These are phyloP conservation scores for Lamproptera curius DNA, from an alignment of 2,888 invertebrate genomes.

Conservation along the genomic window DNA sequence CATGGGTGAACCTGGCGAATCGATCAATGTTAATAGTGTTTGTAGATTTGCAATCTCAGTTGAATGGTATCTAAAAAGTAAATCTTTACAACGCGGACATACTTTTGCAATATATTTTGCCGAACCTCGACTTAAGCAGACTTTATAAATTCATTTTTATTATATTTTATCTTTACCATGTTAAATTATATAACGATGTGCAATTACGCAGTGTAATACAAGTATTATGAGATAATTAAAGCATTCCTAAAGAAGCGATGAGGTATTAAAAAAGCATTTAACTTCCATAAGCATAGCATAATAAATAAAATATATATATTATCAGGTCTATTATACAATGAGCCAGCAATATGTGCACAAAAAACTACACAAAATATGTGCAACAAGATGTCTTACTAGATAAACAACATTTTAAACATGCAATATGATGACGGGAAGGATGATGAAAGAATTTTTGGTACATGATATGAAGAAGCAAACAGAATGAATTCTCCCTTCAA, in stretches of 20 bases:
- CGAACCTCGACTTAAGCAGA: neutral
- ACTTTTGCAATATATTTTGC: neutral
- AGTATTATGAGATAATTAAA: conserved; percentile 9
- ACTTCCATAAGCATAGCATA: conserved; percentile 7
- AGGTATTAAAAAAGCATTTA: conserved; percentile 7
- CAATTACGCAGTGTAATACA: conserved; percentile 9
- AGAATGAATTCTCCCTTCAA: no score
- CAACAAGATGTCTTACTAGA: no score
- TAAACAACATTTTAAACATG: no score
- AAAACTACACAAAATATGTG: no score
- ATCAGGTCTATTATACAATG: neutral
- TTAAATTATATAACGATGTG: conserved; percentile 5
- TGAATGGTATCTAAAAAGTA: neutral
- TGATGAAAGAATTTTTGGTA: no score
- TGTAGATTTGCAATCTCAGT: conserved; percentile 10
- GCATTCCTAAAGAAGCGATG: conserved; percentile 9
- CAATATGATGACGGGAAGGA: no score
- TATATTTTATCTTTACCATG: conserved; percentile 1
- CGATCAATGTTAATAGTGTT: conserved; percentile 18
- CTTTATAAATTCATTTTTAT: conserved; percentile 4
- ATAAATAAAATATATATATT: neutral
- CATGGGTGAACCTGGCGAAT: conserved; percentile 94
- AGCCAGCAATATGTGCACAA: conserved; percentile 5
- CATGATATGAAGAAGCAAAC: no score
- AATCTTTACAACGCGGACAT: neutral